Evolutionary conservation across 2,113 vertebrate genomes (phyloP), one percentile per base, ranked within the genome.

Genomic region (Hipposideros armiger): DNA sequence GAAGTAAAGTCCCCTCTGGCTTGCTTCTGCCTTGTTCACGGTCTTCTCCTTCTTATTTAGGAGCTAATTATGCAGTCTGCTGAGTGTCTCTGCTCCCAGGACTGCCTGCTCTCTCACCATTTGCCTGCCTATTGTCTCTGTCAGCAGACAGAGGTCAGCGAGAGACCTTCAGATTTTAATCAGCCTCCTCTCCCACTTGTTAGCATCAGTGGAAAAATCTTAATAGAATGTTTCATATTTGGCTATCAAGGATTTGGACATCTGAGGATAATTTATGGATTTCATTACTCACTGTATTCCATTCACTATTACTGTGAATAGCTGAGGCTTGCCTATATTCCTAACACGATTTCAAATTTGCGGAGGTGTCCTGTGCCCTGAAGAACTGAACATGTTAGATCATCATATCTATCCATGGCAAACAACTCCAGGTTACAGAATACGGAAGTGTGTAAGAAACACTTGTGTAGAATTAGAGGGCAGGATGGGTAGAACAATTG

Each of bases 191-290:
- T 58, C 78, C 62, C 56, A 92, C 67, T 91, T 95, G 67, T 78
- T 86, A 92, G 32, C 56, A 69, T 40, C 54, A 52, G 64, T 40
- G 54, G 64, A 77, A 89, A 90, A 84, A 86, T 93, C 20, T 90
- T 89, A 84, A 77, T 67, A 91, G 69, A 89, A 89, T 72, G 32
- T 50, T 95, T 90, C 54, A 28, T 77, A 93, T 32, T 96, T 74
- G 52, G 22, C 62, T 92, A 19, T 70, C 28, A 69, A 93, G 74
- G 50, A 88, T 70, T 77, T 77, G 17, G 36, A 20, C 42, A 74
- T 83, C 47, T 67, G 64, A 24, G 30, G n/a, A 86, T 97, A 95
- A 67, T 91, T 84, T 90, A 92, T 74, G 80, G 64, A 92, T 96
- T 95, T 96, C 69, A 94, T 78, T 88, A 91, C 20, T 70, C 67